phyloP scores from a whole-genome alignment of 2,888 invertebrate genomes.

The Sisyra nigra region DNA sequence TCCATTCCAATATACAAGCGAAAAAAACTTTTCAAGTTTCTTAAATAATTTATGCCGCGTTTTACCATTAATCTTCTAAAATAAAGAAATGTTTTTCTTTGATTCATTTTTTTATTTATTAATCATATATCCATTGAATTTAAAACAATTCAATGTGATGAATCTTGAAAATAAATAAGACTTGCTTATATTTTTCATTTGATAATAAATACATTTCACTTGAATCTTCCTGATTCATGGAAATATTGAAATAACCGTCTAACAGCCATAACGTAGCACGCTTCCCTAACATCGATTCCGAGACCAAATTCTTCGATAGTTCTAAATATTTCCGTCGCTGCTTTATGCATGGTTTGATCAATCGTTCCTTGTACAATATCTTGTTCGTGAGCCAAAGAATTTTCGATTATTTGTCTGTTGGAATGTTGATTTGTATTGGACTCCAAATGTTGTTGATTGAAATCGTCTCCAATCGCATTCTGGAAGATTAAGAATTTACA shows the following conservation, averaged over 20 bases:
- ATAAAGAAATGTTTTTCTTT: no score
- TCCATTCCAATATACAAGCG: no score
- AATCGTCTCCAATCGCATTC: background rate
- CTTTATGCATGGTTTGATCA: background rate
- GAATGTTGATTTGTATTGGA: background rate
- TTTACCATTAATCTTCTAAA: no score
- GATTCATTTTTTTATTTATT: no score
- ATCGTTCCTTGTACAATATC: background rate
- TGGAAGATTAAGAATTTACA: background rate
- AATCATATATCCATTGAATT: no score
- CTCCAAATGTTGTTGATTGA: background rate
- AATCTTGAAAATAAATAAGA: no score
- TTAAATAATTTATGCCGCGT: no score
- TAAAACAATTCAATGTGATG: no score
- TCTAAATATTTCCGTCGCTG: background rate
- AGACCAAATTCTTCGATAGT: slow-evolving; percentile 1
- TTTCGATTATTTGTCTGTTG: background rate
- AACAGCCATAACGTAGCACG: background rate
- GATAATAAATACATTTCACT: no score
- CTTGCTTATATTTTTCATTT: no score
- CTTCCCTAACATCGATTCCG: background rate
- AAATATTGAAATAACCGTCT: background rate
- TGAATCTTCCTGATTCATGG: background rate
- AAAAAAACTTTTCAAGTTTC: no score
- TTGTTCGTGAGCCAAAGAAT: background rate